A percentile compares a stretch with the other conserved stretches of the same genome.
phyloP scores from a whole-genome alignment of 2,888 invertebrate species.

The Eupithecia tripunctaria region DNA sequence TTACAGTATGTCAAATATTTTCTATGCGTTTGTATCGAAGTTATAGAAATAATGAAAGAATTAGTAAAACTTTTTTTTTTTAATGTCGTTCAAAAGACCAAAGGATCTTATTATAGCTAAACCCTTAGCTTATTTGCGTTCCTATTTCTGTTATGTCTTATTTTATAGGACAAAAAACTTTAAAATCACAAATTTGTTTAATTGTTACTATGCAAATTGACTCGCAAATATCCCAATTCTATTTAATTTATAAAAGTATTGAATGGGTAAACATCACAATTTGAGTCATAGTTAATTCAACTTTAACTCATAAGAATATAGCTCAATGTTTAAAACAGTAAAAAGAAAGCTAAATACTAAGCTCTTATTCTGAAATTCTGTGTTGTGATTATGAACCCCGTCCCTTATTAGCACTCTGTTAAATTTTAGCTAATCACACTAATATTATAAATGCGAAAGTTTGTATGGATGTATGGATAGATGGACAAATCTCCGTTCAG shows the following conservation, averaged over 20 bases:
- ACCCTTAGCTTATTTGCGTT: constrained; percentile 4
- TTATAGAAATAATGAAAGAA: neutral
- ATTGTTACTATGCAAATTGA: neutral
- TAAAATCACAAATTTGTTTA: neutral
- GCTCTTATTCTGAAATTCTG: neutral
- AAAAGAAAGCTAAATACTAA: neutral
- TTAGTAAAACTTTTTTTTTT: neutral
- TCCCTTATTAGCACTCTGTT: neutral
- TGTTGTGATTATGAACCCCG: neutral
- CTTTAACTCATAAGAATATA: neutral
- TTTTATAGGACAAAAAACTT: constrained; percentile 24
- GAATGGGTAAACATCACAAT: neutral
- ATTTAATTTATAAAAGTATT: neutral
- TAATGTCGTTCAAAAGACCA: neutral
- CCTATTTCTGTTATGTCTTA: constrained; percentile 30
- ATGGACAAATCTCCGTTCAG: too few species aligned
- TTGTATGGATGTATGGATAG: too few species aligned
- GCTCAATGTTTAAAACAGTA: neutral
- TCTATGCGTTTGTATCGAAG: neutral
- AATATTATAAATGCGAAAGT: too few species aligned
- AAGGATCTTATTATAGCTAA: neutral
- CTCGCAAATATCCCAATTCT: neutral
- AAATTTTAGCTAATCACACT: neutral
- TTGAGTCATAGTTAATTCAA: neutral
- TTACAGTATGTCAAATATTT: neutral